Evolutionary conservation across 2,888 invertebrate species (phyloP), one percentile per base, ranked within the genome.

Genomic region (Eumacrocentrus americanus): DNA sequence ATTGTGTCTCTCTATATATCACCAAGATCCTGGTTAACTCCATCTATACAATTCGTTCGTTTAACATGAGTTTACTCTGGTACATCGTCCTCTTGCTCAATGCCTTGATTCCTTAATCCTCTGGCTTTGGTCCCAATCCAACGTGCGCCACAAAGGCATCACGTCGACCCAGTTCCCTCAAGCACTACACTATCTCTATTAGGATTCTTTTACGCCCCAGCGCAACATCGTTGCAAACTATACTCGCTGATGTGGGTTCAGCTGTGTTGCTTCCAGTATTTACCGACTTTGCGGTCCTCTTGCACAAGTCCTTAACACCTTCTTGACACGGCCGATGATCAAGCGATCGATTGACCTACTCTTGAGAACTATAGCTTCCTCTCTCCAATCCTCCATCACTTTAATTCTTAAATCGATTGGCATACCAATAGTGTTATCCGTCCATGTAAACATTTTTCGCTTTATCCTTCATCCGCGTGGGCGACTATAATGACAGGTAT

Each of bases 401-500:
- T 16, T 18, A 42, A n/a, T n/a, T n/a, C 20, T 2, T 7, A n/a
- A 12, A 35, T 40, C 38, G 18, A 40, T 40, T 42, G 9, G 11
- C 16, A 42, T 20, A 9, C 11, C 14, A 40, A 37, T 37, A n/a
- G n/a, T 37, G 3, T 1, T 37, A 14, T 37, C 12, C 14, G n/a
- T 35, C 35, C 2, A 35, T 40, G 4, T 16, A 9, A 18, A 42
- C 3, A 37, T 42, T 9, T 42, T 35, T 55, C 40, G 53, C 47
- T 38, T 12, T 40, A 38, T 50, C 56, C 37, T 42, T 48, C n/a
- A n/a, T n/a, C n/a, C 60, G 71, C 72, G 76, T 76, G 72, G 76
- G 76, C 73, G 76, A 71, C 68, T n/a, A n/a, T 76, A 77, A 77
- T 76, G 76, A 76, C 66, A 74, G 75, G 76, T 75, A 69, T 50